phyloP scores from a whole-genome alignment of 2,888 invertebrate species.

The Agrochola litura region DNA sequence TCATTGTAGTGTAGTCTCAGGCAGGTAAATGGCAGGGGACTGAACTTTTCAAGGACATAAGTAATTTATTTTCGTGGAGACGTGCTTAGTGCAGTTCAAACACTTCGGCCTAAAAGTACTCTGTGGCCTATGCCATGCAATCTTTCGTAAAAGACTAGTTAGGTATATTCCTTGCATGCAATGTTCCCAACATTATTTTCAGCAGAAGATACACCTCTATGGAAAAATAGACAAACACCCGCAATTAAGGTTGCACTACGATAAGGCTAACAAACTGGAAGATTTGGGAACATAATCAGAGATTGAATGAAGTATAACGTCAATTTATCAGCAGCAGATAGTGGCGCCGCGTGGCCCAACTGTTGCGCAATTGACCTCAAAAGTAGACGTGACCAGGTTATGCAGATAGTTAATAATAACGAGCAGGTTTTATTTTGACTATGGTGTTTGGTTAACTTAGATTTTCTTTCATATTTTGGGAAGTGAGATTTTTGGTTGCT shows the following conservation, averaged over 20 bases:
- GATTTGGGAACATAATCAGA: conserved; percentile 55
- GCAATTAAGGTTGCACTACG: conserved; percentile 45
- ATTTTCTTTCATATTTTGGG: not conserved
- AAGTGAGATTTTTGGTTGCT: not conserved
- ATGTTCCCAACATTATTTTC: no score
- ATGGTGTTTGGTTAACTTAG: conserved; percentile 35
- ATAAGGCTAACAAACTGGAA: conserved; percentile 40
- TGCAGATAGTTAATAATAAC: conserved; percentile 49
- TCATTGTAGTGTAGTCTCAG: no score
- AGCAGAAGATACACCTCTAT: no score
- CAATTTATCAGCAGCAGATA: conserved; percentile 57
- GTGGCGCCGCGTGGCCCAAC: conserved; percentile 50
- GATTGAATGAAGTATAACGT: conserved; percentile 57
- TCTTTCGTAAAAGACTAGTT: no score
- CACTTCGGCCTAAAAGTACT: no score
- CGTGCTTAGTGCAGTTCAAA: no score
- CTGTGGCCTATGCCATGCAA: no score
- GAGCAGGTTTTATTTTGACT: conserved; percentile 29
- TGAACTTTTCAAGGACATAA: no score
- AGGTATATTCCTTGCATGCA: no score
- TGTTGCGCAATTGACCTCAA: conserved; percentile 67
- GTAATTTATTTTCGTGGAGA: no score
- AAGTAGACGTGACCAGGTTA: conserved; percentile 73
- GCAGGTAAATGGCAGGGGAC: no score
- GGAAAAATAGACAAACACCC: conserved; percentile 3